Conservation (phyloP, 53 echinoderm and acorn worm species). For the Hippasteria phrygiana region DNA sequence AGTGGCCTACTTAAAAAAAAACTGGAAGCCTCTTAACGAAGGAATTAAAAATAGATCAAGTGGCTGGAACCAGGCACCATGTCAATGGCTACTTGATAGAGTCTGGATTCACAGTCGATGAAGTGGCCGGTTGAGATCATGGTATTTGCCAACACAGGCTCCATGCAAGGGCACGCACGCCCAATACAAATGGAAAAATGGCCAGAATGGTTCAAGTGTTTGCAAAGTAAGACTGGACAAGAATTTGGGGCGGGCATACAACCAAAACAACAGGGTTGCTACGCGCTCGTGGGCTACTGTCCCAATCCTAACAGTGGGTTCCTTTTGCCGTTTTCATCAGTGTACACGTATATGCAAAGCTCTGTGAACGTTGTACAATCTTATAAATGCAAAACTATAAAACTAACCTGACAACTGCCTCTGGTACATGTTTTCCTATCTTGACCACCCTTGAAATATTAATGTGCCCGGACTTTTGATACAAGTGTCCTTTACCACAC, state of each 20-base stretch:
- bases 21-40: not conserved
- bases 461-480: too few relatives aligned
- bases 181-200: too few relatives aligned
- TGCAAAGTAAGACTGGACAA: not conserved
- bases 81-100: conserved; percentile 10
- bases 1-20: not conserved
- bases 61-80: not conserved
- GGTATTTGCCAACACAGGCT: not conserved
- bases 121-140: not conserved
- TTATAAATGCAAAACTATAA: too few relatives aligned
- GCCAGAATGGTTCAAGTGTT: not conserved
- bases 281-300: not conserved
- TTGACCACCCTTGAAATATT: too few relatives aligned
- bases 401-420: too few relatives aligned
- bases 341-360: not conserved
- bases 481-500: too few relatives aligned
- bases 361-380: not conserved
- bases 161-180: not conserved
- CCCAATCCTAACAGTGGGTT: too few relatives aligned
- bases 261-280: not conserved
- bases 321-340: not conserved
- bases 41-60: conserved; percentile 15
- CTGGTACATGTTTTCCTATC: too few relatives aligned
- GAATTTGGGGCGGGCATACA: not conserved
- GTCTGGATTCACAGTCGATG: too few relatives aligned